Base-by-base conservation (phyloP, 2,888 invertebrate species). In the Gandaritis pyraliata region DNA sequence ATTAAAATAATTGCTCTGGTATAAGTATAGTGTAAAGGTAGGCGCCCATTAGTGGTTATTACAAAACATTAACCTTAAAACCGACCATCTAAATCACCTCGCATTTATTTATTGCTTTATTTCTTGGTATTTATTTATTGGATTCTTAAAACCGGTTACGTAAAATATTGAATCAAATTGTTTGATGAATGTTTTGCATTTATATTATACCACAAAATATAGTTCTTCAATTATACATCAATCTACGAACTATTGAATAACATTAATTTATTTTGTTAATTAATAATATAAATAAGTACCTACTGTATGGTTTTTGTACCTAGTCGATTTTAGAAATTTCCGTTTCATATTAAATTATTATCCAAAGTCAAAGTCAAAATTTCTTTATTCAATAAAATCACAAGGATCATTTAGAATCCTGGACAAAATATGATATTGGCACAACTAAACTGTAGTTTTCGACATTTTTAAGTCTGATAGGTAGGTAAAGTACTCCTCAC, bases 101-200 rank as follows among this genome's bases (percentile, higher is more conserved):
- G 69, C 77, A 72, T 73, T 73, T 78, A 60, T 81, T 85, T 82
- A 84, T 83, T 72, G 79, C 80, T 82, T 82, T 80, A 84, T 80
- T 77, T 76, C 74, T 18, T 75, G 72, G 68, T 74, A 76, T 75
- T 77, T 78, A 82, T 81, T 78, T 73, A 78, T 78, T 64, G 54
- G 61, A 65, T 75, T 76, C 74, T 75, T 74, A 66, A 72, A 77
- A 76, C 77, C 78, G 74, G 75, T 79, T 69, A 48, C 47, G 58
- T 45, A 51, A 43, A 56, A 55, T 51, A 60, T 65, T 65, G 30
- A 58, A 61, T 65, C 51, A 57, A 58, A 58, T 59, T 45, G 45
- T 58, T 62, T 66, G 52, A 59, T 66, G 41, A 49, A 58, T 48
- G 18, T 45, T 58, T 29, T 55, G 36, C 13, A 52, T 52, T 49